Evolutionary conservation across 1,140 invertebrate genomes (phyloP).

Genomic region (Tetragonula clypearis): DNA sequence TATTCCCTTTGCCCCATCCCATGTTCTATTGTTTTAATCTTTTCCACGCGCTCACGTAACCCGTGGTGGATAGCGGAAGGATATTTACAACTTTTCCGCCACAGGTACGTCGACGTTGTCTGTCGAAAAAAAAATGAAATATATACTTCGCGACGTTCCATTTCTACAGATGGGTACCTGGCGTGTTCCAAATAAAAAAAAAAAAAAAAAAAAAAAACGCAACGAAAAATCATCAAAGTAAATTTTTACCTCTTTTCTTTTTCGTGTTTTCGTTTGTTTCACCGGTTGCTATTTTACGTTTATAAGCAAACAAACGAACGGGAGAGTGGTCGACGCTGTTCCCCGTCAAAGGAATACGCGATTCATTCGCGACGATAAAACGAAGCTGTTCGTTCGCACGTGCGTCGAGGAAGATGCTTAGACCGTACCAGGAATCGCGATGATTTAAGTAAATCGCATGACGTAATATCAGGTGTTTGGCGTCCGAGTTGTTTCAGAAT

Average conservation of each 20-base stretch:
- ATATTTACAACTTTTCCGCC: background rate
- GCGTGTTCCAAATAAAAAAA: no score
- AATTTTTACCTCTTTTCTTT: background rate
- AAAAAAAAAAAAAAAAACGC: no score
- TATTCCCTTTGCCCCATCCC: slow-evolving; percentile 14
- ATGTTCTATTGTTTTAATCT: slow-evolving; percentile 12
- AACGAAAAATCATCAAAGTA: background rate
- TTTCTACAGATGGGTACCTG: background rate
- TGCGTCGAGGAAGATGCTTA: background rate
- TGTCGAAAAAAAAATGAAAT: background rate
- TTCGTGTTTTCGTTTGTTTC: background rate
- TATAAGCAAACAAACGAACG: background rate
- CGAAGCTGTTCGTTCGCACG: slow-evolving; percentile 11
- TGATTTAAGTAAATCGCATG: slow-evolving; percentile 10
- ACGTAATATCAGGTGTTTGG: slow-evolving; percentile 1
- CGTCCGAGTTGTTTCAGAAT: background rate
- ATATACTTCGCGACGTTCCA: background rate
- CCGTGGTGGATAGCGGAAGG: background rate
- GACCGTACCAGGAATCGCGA: background rate
- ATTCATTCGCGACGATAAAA: background rate
- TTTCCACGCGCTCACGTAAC: background rate
- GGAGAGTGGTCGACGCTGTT: background rate
- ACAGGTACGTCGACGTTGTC: background rate
- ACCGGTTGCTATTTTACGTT: background rate
- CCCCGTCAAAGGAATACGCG: background rate